A percentile compares a stretch with the other conserved stretches of the same genome.
These are phyloP conservation scores for Vidua chalybeata DNA, from an alignment of 2,113 vertebrate genomes.

Conservation along the genomic window DNA sequence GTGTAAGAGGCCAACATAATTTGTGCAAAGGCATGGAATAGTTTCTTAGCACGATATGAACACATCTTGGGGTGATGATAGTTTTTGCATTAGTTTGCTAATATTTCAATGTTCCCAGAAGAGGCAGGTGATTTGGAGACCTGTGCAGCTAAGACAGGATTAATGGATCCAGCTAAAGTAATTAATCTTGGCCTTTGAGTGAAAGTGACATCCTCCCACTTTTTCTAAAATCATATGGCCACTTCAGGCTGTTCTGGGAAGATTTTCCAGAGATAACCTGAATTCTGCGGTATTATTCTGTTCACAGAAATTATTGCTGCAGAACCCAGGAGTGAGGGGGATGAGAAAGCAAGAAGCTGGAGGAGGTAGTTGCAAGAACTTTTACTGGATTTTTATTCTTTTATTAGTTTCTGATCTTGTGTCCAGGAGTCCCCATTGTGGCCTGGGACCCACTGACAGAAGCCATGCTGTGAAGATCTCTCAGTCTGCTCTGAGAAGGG, in stretches of 20 bases:
- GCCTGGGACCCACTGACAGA: neutral
- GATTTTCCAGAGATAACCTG: neutral
- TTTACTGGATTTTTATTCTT: neutral
- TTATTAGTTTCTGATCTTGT: neutral
- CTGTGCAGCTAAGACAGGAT: neutral
- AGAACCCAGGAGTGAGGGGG: neutral
- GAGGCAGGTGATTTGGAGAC: neutral
- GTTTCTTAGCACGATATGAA: neutral
- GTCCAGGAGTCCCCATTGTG: neutral
- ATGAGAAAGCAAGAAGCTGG: neutral
- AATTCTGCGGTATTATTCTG: neutral
- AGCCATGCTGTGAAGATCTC: neutral
- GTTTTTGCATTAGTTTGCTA: neutral
- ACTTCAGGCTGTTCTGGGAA: neutral
- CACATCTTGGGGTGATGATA: neutral
- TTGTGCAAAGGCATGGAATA: neutral
- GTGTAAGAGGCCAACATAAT: neutral
- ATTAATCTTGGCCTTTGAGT: neutral
- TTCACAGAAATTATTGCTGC: neutral
- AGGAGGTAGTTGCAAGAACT: neutral
- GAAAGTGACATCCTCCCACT: neutral
- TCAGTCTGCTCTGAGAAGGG: neutral
- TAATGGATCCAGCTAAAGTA: neutral
- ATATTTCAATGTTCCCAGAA: neutral
- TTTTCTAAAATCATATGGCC: neutral